Percentiles rank a stretch among this genome's conserved stretches.
Conservation (phyloP, 2,797 vertebrate species). For the Anguilla marmorata region DNA sequence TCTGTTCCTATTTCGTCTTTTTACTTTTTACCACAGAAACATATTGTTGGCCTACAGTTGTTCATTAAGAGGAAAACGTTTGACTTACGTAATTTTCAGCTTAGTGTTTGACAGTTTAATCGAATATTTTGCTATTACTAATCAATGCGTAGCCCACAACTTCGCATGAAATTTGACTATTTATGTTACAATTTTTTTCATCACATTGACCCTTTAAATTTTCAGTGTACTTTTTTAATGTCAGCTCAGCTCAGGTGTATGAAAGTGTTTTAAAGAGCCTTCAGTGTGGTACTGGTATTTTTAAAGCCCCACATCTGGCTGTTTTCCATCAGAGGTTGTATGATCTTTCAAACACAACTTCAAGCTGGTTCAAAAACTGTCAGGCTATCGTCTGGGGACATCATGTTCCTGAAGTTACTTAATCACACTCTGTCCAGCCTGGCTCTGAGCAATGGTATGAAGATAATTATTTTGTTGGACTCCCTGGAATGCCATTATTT, state of each 20-base stretch:
- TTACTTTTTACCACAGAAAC: background rate
- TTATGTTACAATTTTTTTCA: background rate
- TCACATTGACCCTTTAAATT: background rate
- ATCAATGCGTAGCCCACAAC: constrained; percentile 39
- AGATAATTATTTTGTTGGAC: constrained; percentile 20
- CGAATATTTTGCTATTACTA: background rate
- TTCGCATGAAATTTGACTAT: background rate
- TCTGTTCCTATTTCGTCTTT: background rate
- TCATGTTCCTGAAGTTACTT: background rate
- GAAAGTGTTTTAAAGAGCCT: too few species aligned
- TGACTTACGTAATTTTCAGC: background rate
- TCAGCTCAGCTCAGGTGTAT: too few species aligned
- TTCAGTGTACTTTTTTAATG: too few species aligned
- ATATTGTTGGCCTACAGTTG: background rate
- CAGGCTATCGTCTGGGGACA: background rate
- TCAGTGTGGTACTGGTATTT: too few species aligned
- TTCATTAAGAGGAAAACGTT: background rate
- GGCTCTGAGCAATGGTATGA: constrained; percentile 5
- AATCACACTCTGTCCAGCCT: background rate
- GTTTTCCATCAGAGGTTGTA: too few species aligned
- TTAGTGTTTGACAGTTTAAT: background rate
- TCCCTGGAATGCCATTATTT: constrained; percentile 8
- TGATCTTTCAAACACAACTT: background rate
- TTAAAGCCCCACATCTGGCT: too few species aligned
- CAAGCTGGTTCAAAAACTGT: background rate